These are phyloP conservation scores for Oophaga sylvatica DNA, from an alignment of 2,797 vertebrate species.

Conservation along the genomic window DNA sequence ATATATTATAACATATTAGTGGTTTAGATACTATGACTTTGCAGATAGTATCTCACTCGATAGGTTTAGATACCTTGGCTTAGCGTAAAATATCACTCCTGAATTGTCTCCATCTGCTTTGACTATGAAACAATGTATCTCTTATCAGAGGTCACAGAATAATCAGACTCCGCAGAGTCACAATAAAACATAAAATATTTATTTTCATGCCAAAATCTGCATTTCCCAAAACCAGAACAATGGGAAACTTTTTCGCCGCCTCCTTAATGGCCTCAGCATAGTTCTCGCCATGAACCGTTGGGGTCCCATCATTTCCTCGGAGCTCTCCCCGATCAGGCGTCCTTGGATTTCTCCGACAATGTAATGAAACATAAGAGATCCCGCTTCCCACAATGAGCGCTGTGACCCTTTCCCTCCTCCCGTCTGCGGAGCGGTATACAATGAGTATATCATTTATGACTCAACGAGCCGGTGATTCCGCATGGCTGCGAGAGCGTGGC, in stretches of 20 bases:
- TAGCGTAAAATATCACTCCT: neutral
- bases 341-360: constrained; percentile 42
- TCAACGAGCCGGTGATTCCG: constrained; percentile 21
- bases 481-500: neutral
- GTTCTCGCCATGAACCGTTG: constrained; percentile 14
- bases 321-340: constrained; percentile 4
- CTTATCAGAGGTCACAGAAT: neutral
- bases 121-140: neutral
- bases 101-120: neutral
- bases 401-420: constrained; percentile 11
- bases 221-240: constrained; percentile 43
- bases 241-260: constrained; percentile 10
- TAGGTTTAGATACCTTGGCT: neutral
- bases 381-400: neutral
- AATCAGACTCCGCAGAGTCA: neutral
- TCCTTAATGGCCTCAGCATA: constrained; percentile 9
- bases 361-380: constrained; percentile 21
- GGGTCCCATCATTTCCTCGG: constrained; percentile 3
- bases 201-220: neutral
- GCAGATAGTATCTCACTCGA: neutral
- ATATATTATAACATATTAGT: neutral
- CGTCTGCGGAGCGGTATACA: neutral
- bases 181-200: constrained; percentile 39
- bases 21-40: neutral
- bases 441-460: constrained; percentile 31